phyloP scores from a whole-genome alignment of 2,888 invertebrate genomes.

The Lapara coniferarum region DNA sequence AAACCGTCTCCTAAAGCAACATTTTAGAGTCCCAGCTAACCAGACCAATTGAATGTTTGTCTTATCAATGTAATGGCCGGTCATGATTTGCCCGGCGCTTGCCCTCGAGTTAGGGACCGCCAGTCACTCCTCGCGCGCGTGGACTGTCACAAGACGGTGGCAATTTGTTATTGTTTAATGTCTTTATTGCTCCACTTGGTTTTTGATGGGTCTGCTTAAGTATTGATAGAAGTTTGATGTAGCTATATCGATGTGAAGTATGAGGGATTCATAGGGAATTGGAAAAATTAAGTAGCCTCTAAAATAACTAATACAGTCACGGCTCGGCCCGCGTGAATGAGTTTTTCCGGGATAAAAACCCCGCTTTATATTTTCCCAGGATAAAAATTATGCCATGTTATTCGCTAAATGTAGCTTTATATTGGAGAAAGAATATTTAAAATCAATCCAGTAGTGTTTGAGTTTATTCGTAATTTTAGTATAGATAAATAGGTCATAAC shows the following conservation, averaged over 20 bases:
- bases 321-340: no score
- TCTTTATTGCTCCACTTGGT: constrained; percentile 23
- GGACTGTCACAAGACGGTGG: constrained; percentile 20
- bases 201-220: constrained; percentile 16
- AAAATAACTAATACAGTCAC: no score
- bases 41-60: constrained; percentile 63
- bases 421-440: no score
- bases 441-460: no score
- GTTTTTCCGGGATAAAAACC: no score
- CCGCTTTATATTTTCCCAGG: no score
- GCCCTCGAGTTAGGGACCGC: constrained; percentile 37
- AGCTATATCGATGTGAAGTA: no score
- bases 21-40: constrained; percentile 46
- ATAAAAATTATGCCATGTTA: no score
- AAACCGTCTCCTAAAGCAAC: neutral
- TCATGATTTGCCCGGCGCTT: constrained; percentile 60
- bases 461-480: no score
- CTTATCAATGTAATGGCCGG: constrained; percentile 61
- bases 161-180: constrained; percentile 29
- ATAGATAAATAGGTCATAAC: no score
- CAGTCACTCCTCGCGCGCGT: constrained; percentile 35
- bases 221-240: neutral
- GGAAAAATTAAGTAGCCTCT: neutral
- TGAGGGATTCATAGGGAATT: neutral
- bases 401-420: no score